These are phyloP conservation scores for Halesus radiatus DNA, from an alignment of 1,140 invertebrate genomes.

Conservation along the genomic window DNA sequence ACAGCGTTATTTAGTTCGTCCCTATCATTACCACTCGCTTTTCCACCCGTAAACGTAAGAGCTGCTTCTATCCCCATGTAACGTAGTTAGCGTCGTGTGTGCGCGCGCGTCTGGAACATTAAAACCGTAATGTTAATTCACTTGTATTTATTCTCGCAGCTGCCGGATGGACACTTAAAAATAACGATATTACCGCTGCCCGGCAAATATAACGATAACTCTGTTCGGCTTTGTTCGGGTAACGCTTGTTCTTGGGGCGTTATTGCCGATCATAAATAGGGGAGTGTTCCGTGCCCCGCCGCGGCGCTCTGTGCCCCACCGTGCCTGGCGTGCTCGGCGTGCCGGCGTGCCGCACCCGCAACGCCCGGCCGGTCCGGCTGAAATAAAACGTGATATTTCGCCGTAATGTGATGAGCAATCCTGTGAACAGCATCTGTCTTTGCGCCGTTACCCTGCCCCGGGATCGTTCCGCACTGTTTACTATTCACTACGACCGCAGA, in stretches of 20 bases:
- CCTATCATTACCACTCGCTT: constrained; percentile 12
- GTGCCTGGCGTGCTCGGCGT: no score
- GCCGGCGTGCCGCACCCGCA: background rate
- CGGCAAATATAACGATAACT: constrained; percentile 56
- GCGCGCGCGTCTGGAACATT: constrained; percentile 51
- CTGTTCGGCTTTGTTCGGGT: constrained; percentile 50
- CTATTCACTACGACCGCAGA: constrained; percentile 3
- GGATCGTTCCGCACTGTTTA: constrained; percentile 2
- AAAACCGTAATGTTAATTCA: constrained; percentile 59
- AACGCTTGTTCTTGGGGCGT: constrained; percentile 45
- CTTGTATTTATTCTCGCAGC: constrained; percentile 58
- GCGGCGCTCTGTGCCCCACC: no score
- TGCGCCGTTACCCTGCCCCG: background rate
- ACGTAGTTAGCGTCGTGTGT: constrained; percentile 49
- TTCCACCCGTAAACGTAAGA: constrained; percentile 16
- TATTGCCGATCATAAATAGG: constrained; percentile 54
- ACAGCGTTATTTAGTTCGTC: constrained; percentile 25
- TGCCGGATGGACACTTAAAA: constrained; percentile 59
- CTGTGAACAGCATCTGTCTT: constrained; percentile 42
- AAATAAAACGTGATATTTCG: constrained; percentile 44
- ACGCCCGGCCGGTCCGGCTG: constrained; percentile 29
- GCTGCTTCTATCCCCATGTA: constrained; percentile 6
- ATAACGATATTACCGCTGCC: constrained; percentile 56
- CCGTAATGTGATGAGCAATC: constrained; percentile 43
- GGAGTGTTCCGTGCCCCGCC: background rate